Conservation (phyloP, 2,113 vertebrate species). For the Furnarius figulus region DNA sequence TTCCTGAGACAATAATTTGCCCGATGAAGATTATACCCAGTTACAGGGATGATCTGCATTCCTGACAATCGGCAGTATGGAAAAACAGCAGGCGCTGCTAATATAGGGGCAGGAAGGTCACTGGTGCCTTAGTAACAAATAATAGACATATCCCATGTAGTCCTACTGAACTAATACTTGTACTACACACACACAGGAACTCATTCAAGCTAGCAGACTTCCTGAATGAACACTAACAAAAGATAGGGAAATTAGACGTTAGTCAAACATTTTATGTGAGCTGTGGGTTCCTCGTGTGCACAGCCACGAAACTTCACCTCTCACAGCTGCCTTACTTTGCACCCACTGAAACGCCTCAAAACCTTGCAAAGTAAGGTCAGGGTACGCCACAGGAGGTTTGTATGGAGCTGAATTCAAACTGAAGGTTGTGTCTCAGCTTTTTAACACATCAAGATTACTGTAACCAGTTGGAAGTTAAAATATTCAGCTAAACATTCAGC, state of each 20-base stretch:
- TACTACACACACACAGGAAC: not conserved
- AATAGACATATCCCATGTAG: not conserved
- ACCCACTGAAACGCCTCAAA: not conserved
- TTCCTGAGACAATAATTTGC: not conserved
- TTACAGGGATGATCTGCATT: not conserved
- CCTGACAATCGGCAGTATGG: not conserved
- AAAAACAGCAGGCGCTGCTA: not conserved
- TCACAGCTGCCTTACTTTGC: not conserved
- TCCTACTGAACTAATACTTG: not conserved
- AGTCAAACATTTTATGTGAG: not conserved
- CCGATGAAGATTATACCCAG: not conserved
- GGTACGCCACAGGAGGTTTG: not conserved
- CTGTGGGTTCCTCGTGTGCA: not conserved
- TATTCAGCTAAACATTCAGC: not conserved
- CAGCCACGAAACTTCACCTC: not conserved
- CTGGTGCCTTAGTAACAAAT: not conserved
- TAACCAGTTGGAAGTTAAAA: conserved; percentile 15
- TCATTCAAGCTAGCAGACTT: not conserved
- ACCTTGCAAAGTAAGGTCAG: not conserved
- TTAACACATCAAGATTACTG: not conserved
- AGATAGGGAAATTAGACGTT: not conserved
- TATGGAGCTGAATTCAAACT: not conserved
- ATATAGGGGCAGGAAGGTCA: conserved; percentile 2
- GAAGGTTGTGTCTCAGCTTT: not conserved
- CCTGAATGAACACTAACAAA: not conserved